These are phyloP conservation scores for Ischnus inquisitorius DNA, from an alignment of 2,888 invertebrate genomes.

Conservation along the genomic window DNA sequence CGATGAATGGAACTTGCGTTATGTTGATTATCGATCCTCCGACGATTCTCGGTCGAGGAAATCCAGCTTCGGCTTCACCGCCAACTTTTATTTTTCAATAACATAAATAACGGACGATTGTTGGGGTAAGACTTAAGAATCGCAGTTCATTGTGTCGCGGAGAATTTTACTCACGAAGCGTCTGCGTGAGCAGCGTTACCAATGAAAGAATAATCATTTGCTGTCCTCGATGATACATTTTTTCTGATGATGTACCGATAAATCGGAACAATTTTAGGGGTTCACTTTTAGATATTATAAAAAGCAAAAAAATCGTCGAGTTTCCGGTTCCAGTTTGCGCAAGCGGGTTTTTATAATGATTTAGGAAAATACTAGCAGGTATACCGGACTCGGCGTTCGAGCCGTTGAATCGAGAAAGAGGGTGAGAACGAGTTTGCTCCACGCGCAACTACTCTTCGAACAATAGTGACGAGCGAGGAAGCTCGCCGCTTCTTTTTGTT, in stretches of 20 bases:
- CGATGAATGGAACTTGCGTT: slow-evolving; percentile 86
- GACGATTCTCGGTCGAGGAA: slow-evolving; percentile 83
- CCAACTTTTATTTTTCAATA: background rate
- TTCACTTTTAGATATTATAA: background rate
- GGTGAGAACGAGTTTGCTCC: background rate
- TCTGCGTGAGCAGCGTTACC: slow-evolving; percentile 27
- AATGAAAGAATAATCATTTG: slow-evolving; percentile 14
- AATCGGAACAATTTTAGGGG: background rate
- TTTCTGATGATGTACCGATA: background rate
- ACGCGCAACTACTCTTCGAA: background rate
- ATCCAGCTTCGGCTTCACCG: slow-evolving; percentile 44
- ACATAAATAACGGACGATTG: slow-evolving; percentile 13
- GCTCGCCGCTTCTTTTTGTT: background rate
- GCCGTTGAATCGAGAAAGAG: background rate
- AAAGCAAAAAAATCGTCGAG: background rate
- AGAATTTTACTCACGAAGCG: slow-evolving; percentile 54
- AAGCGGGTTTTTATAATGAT: background rate
- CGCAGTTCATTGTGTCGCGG: background rate
- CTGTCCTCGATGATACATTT: background rate
- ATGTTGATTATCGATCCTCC: slow-evolving; percentile 86
- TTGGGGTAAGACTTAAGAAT: background rate
- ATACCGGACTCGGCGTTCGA: slow-evolving; percentile 1
- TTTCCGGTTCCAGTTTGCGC: background rate
- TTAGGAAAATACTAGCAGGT: background rate
- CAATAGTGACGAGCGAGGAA: background rate